Evolutionary conservation across 2,797 vertebrate species (phyloP).

Genomic region (Liasis olivaceus): DNA sequence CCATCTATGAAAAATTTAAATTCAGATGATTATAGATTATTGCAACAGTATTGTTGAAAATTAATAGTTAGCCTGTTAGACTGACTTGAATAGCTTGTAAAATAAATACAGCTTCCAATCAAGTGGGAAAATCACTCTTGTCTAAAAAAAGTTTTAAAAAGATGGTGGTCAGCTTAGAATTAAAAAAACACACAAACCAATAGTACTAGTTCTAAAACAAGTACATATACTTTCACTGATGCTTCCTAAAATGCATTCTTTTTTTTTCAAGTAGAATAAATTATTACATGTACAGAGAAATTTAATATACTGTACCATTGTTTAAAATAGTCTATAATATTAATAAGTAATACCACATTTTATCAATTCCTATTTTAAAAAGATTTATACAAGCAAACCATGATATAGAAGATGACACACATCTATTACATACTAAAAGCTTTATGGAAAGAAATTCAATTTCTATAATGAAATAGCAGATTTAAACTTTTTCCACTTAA

Average conservation of each 20-base stretch:
- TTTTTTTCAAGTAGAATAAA: neutral
- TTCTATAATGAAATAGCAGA: conserved; percentile 41
- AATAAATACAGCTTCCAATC: conserved; percentile 51
- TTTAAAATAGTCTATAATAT: neutral
- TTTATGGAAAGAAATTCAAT: conserved; percentile 30
- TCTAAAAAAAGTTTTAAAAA: conserved; percentile 10
- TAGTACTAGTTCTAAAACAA: neutral
- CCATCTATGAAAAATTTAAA: conserved; percentile 40
- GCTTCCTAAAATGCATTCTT: neutral
- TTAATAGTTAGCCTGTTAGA: conserved; percentile 48
- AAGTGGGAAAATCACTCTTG: conserved; percentile 45
- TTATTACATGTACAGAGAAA: neutral
- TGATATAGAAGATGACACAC: neutral
- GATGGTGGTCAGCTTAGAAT: conserved; percentile 16
- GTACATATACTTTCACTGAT: neutral
- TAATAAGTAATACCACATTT: neutral
- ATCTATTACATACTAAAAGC: neutral
- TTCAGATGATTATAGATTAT: conserved; percentile 18
- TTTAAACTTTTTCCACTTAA: conserved; percentile 64
- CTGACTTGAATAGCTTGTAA: neutral
- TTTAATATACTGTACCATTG: neutral
- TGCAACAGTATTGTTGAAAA: conserved; percentile 47
- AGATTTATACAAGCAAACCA: neutral
- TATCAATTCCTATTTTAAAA: conserved; percentile 37
- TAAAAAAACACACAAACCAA: conserved; percentile 47